Percentiles rank a stretch among this genome's conserved stretches.
Evolutionary conservation across 2,113 vertebrate genomes (phyloP).

Genomic region (Rhizomys pruinosus): DNA sequence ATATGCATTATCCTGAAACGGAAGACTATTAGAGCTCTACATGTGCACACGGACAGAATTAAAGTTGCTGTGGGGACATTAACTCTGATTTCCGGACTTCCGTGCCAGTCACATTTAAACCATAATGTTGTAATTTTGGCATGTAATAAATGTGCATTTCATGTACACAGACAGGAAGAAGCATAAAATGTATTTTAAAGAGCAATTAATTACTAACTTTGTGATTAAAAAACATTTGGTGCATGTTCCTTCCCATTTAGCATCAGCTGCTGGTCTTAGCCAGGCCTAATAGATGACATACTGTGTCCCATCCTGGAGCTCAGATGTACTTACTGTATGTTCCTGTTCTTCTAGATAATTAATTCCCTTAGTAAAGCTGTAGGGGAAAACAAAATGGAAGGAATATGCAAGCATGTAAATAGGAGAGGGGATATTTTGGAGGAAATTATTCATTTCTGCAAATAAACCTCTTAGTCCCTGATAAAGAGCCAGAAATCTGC

Average conservation of each 20-base stretch:
- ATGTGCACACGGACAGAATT: conserved; percentile 78
- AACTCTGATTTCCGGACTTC: conserved; percentile 82
- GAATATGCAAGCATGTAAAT: conserved; percentile 82
- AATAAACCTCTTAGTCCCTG: conserved; percentile 77
- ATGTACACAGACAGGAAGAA: conserved; percentile 84
- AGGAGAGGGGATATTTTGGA: conserved; percentile 81
- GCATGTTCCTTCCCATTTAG: conserved; percentile 82
- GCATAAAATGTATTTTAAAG: conserved; percentile 85
- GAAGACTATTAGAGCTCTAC: conserved; percentile 62
- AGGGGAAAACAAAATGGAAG: conserved; percentile 79
- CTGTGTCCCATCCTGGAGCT: conserved; percentile 82
- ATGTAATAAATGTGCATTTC: conserved; percentile 82
- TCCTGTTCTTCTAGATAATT: conserved; percentile 82
- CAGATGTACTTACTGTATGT: conserved; percentile 83
- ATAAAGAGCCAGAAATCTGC: conserved; percentile 79
- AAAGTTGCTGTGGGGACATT: conserved; percentile 83
- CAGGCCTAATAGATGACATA: conserved; percentile 84
- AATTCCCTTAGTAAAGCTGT: conserved; percentile 82
- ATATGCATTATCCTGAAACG: conserved; percentile 53
- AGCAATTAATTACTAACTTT: conserved; percentile 85
- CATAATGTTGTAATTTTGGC: conserved; percentile 83
- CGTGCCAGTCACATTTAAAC: conserved; percentile 83
- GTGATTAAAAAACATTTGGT: conserved; percentile 85
- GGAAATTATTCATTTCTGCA: conserved; percentile 81
- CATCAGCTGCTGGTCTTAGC: conserved; percentile 84